Percentiles rank a stretch among this genome's conserved stretches.
Evolutionary conservation across 1,140 invertebrate species (phyloP).

Genomic region (Lordiphosa clarofinis): DNA sequence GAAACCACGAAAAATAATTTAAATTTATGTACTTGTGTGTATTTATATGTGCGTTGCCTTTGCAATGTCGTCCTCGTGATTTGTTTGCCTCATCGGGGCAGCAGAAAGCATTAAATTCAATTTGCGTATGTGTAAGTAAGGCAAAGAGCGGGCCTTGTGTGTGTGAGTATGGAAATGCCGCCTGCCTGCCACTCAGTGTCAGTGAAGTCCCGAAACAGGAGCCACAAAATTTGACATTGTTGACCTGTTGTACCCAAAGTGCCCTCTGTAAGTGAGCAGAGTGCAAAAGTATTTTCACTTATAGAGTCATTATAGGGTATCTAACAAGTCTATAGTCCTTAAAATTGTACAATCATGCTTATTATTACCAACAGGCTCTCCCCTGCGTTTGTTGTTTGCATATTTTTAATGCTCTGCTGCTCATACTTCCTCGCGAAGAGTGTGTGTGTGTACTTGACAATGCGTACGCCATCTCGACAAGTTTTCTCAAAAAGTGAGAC

Average conservation of each 20-base stretch:
- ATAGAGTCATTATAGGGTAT: too few relatives aligned
- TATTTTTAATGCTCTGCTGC: constrained; percentile 37
- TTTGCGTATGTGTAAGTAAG: constrained; percentile 38
- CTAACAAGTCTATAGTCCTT: constrained; percentile 12
- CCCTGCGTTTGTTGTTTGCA: constrained; percentile 13
- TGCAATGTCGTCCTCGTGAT: constrained; percentile 42
- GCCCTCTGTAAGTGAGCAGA: too few relatives aligned
- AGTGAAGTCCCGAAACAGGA: constrained; percentile 43
- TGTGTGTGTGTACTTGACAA: constrained; percentile 47
- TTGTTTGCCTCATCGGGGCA: constrained; percentile 35
- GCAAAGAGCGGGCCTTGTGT: constrained; percentile 20
- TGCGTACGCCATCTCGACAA: constrained; percentile 64
- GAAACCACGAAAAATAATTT: constrained; percentile 67
- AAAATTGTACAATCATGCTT: constrained; percentile 2
- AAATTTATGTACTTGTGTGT: constrained; percentile 73
- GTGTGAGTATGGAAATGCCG: constrained; percentile 1
- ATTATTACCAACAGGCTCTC: not conserved
- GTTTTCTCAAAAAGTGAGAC: constrained; percentile 70
- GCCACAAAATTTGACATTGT: constrained; percentile 23
- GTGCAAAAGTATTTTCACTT: too few relatives aligned
- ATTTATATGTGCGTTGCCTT: constrained; percentile 61
- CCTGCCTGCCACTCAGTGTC: constrained; percentile 66
- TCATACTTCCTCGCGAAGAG: constrained; percentile 12
- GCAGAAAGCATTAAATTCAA: constrained; percentile 73
- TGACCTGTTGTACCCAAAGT: constrained; percentile 9